Conservation (phyloP, 2,888 invertebrate species). For the Eretmocerus hayati region DNA sequence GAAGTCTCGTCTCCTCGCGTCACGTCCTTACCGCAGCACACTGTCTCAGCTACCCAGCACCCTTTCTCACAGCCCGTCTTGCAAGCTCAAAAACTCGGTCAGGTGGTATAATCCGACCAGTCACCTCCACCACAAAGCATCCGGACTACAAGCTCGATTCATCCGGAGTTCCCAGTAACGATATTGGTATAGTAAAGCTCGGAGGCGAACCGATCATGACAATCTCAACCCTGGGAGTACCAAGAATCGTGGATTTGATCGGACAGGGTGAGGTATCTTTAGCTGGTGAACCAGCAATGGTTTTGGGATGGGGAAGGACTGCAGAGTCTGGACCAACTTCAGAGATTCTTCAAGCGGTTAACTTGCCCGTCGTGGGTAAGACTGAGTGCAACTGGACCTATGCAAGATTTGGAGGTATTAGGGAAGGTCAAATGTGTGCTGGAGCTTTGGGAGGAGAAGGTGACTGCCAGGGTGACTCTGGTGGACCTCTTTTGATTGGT, state of each 20-base stretch:
- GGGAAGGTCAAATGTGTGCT: not conserved
- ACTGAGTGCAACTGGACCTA: not conserved
- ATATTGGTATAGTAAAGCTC: not conserved
- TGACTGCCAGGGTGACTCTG: not conserved
- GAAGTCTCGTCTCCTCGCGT: not conserved
- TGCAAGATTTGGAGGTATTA: not conserved
- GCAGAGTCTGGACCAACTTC: not conserved
- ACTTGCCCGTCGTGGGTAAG: not conserved
- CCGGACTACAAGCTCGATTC: conserved; percentile 48
- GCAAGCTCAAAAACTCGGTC: conserved; percentile 44
- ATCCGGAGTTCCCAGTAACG: not conserved
- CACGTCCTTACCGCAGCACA: not conserved
- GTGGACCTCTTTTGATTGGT: not conserved
- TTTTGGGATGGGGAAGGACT: not conserved
- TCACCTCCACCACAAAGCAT: conserved; percentile 48
- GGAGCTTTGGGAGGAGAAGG: not conserved
- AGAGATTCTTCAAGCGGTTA: not conserved
- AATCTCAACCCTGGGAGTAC: not conserved
- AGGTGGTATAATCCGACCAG: conserved; percentile 50
- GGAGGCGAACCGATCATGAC: not conserved
- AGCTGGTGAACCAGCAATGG: not conserved
- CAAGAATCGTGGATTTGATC: not conserved
- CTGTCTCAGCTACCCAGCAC: not conserved
- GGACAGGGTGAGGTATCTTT: not conserved
- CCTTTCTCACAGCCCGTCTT: conserved; percentile 33